These are phyloP conservation scores for Rhinoderma darwinii DNA, from an alignment of 2,113 vertebrate genomes.

Conservation along the genomic window DNA sequence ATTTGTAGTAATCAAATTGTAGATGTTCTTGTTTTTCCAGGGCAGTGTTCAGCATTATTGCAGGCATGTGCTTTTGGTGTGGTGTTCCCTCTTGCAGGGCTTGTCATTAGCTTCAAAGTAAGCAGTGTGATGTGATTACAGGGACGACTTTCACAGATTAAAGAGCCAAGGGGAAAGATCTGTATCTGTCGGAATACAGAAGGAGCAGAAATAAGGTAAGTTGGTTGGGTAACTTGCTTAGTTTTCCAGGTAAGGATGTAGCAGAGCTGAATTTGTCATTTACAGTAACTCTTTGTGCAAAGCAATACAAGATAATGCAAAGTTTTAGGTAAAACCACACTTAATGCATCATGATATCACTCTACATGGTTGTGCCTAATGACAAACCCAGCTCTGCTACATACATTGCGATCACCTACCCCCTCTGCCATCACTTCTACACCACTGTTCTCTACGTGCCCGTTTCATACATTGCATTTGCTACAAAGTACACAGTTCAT, in stretches of 20 bases:
- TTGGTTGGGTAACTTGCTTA: background rate
- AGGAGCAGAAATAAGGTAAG: background rate
- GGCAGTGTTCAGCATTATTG: conserved; percentile 65
- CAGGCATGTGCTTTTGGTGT: conserved; percentile 61
- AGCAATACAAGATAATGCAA: too few species aligned
- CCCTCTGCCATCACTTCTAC: background rate
- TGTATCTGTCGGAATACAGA: background rate
- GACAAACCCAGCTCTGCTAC: background rate
- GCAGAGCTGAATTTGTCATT: background rate
- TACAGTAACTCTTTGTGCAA: background rate
- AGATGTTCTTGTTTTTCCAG: conserved; percentile 64
- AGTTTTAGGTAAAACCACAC: background rate
- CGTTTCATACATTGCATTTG: background rate
- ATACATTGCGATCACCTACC: background rate
- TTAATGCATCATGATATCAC: background rate
- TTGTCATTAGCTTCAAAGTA: conserved; percentile 19
- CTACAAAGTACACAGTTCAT: background rate
- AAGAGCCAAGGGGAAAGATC: background rate
- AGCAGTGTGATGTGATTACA: background rate
- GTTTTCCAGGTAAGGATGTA: background rate
- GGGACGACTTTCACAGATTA: conserved; percentile 43
- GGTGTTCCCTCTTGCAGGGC: conserved; percentile 45
- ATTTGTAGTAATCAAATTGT: conserved; percentile 63
- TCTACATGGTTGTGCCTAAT: background rate
- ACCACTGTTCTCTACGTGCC: background rate